Base-by-base conservation (phyloP, 2,888 invertebrate genomes). In the Dynastes tityus region DNA sequence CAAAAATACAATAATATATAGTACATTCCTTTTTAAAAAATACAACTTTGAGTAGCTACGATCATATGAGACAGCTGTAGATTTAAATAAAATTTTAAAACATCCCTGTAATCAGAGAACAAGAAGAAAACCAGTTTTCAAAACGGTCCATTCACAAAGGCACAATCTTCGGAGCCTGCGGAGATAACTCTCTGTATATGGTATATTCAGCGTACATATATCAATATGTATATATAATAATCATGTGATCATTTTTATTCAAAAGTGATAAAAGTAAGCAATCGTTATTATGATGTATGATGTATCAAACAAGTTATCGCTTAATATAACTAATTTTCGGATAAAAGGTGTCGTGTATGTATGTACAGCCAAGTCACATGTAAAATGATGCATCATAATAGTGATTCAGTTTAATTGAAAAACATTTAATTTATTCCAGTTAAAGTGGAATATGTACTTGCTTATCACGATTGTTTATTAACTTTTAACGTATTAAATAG, bases 381-480 rank as follows among this genome's bases (percentile, higher is more conserved):
- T 22, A 13, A 27, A 29, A 11, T 22, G 9, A 29, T 63, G 27
- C 29, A 27, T 29, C n/a, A 63, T 63, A 32, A 32, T 55, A 45
- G n/a, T 58, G 55, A 58, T 16, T 58, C 55, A 58, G 55, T 58
- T 45, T 45, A 58, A 58, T 45, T 1, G 55, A 58, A 22, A 45
- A 22, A 22, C 55, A 22, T 58, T 58, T 16, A 58, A 13, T 53
- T n/a, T 53, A 53, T 53, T 37, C 37, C 37, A 37, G 2, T 58
- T 58, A 58, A 58, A 58, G 55, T 58, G 16, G n/a, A 16, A 53
- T 53, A 16, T 22, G 1, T 22, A 22, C 22, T 58, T 58, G 6
- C 27, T 58, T 58, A 58, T 58, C 55, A 22, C 22, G 22, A 58
- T 58, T 58, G 22, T 58, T 58, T 58, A 58, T 58, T 8, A 58